Percentiles rank a stretch among this genome's conserved stretches.
These are phyloP conservation scores for Epirrhoe tristata DNA, from an alignment of 2,888 invertebrate genomes.

Conservation along the genomic window DNA sequence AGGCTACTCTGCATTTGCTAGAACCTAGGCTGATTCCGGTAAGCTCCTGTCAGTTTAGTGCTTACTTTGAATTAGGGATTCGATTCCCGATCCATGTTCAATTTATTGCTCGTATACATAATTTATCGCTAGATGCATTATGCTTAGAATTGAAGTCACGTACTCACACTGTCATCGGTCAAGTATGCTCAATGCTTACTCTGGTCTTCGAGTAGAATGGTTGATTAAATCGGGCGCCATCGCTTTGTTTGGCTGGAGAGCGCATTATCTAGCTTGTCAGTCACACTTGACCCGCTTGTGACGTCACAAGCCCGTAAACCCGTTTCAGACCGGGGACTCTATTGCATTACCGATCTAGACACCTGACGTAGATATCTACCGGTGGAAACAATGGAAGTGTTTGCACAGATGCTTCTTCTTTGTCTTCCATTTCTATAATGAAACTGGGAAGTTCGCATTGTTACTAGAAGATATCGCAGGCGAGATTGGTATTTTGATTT, in stretches of 20 bases:
- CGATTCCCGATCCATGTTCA: constrained; percentile 57
- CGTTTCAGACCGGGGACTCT: constrained; percentile 48
- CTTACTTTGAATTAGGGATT: constrained; percentile 55
- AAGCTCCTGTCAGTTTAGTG: constrained; percentile 28
- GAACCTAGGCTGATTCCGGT: constrained; percentile 15
- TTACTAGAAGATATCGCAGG: constrained; percentile 9
- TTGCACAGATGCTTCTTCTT: constrained; percentile 21
- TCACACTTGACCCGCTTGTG: constrained; percentile 65
- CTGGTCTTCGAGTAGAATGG: constrained; percentile 61
- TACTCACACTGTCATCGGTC: constrained; percentile 52
- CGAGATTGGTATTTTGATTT: constrained; percentile 9
- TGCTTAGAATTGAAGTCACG: constrained; percentile 64
- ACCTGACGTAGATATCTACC: constrained; percentile 16
- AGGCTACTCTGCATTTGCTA: constrained; percentile 2
- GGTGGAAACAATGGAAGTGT: constrained; percentile 22
- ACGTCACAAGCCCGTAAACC: constrained; percentile 52
- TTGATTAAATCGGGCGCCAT: constrained; percentile 66
- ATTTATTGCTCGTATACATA: constrained; percentile 67
- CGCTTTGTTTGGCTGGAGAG: constrained; percentile 61
- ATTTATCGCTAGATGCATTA: constrained; percentile 61
- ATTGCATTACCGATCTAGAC: constrained; percentile 40
- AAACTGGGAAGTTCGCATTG: constrained; percentile 17
- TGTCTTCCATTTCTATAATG: constrained; percentile 15
- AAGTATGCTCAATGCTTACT: constrained; percentile 55
- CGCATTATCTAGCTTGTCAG: constrained; percentile 66